Evolutionary conservation across 35 echinoderm and acorn worm genomes (phyloP).

Genomic region (Lytechinus variegatus): DNA sequence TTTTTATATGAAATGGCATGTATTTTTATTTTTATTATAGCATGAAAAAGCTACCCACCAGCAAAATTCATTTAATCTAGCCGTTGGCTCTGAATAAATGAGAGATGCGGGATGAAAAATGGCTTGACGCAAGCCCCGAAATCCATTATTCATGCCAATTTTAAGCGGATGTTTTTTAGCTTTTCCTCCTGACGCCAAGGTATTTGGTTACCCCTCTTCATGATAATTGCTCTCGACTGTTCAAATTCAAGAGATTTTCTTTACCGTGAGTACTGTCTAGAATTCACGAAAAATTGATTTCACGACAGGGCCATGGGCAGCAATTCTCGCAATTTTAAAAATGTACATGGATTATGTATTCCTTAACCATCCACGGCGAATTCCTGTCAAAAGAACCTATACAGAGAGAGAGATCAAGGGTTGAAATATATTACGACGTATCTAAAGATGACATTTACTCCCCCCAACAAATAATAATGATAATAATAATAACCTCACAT

Average conservation of each 20-base stretch:
- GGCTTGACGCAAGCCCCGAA: neutral
- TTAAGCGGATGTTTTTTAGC: neutral
- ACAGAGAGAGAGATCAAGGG: neutral
- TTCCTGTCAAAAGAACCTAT: neutral
- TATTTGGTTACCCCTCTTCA: neutral
- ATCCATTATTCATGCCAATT: neutral
- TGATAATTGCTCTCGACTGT: neutral
- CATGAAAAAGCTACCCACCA: neutral
- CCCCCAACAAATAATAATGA: too few relatives aligned
- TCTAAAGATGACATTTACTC: too few relatives aligned
- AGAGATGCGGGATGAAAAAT: neutral
- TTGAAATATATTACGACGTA: neutral
- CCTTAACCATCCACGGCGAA: neutral
- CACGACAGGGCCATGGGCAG: neutral
- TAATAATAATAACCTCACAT: too few relatives aligned
- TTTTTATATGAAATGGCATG: neutral
- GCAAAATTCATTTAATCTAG: neutral
- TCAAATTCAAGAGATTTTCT: neutral
- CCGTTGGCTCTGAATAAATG: neutral
- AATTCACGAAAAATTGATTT: neutral
- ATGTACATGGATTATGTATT: constrained; percentile 2
- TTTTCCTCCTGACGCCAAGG: neutral
- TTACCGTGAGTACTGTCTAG: neutral
- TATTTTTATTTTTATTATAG: neutral
- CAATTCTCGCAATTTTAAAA: neutral